These are phyloP conservation scores for Heteractis magnifica DNA, from an alignment of 92 coral and sea anemone species.

Conservation along the genomic window DNA sequence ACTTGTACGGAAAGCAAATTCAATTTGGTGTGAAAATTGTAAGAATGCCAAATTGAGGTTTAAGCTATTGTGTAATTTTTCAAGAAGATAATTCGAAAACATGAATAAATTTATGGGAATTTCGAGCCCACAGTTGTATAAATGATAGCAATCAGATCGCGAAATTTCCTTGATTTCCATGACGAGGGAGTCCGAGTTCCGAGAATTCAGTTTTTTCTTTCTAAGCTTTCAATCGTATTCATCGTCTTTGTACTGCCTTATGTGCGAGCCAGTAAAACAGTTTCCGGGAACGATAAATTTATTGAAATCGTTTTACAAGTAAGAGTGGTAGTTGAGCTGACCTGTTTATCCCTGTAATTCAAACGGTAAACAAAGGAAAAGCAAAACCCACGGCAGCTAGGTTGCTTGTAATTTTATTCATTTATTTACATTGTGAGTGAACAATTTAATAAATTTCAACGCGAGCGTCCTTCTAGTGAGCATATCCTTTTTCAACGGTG, in stretches of 20 bases:
- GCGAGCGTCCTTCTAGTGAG: not conserved
- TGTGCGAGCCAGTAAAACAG: not conserved
- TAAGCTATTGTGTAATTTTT: not conserved
- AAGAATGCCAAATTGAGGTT: not conserved
- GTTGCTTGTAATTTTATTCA: not conserved
- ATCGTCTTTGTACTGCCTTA: not conserved
- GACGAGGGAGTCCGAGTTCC: not conserved
- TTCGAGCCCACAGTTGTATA: no score
- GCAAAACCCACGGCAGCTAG: not conserved
- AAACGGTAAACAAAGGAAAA: not conserved
- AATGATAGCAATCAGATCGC: no score
- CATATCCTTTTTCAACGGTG: not conserved
- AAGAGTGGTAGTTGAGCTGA: not conserved
- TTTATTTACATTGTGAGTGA: not conserved
- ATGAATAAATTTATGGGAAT: not conserved
- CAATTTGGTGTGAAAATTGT: conserved; percentile 1
- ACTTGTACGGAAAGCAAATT: not conserved
- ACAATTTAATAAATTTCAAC: not conserved
- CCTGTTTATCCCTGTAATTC: not conserved
- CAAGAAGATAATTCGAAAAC: not conserved
- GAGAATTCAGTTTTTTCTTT: not conserved
- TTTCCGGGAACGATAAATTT: not conserved
- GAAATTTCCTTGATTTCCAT: no score
- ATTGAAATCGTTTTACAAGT: not conserved
- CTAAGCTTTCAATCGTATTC: not conserved